Base-by-base conservation (phyloP, 2,888 invertebrate genomes). In the Cosmia pyralina region DNA sequence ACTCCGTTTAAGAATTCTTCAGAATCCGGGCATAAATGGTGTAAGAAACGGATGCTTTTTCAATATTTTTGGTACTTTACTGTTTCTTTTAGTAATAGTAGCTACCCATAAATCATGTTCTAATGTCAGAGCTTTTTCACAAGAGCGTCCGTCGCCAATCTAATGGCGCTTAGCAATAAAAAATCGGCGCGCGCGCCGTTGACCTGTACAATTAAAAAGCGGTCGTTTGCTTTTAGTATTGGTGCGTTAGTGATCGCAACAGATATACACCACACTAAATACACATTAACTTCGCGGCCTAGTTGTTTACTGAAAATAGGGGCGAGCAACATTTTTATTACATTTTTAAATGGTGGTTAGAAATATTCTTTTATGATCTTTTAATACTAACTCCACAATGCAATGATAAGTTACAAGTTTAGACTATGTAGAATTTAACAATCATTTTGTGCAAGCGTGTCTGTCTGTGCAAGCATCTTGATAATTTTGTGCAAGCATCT, bases 121-220 rank as follows among this genome's bases (percentile, higher is more conserved):
- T 44, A n/a, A 50, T 58, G 44, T 28, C 22, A 44, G 11, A 59
- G 15, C 34, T 55, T 70, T 63, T 73, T 60, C 38, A 66, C 57
- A 63, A 53, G 38, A 79, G 79, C 59, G 38, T 38, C 67, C 69
- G 72, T 77, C 53, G 74, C 77, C 82, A 87, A 87, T 88, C 76
- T 83, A 88, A 87, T 85, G 90, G 89, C 92, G 87, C 87, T 89
- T 90, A 85, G 81, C 84, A 89, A 85, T 84, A 90, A 88, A n/a
- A 88, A 85, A 82, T 81, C 82, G 83, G 90, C 92, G 91, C 91
- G 91, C 90, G 92, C 90, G 91, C 85, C 88, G 86, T 92, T 94
- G 94, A 94, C 95, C 94, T 85, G 87, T 80, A 87, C 91, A 92
- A 93, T 95, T 94, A 94, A 95, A 96, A 96, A 95, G 92, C 92